phyloP scores from a whole-genome alignment of 2,113 vertebrate genomes.

The Bettongia penicillata region DNA sequence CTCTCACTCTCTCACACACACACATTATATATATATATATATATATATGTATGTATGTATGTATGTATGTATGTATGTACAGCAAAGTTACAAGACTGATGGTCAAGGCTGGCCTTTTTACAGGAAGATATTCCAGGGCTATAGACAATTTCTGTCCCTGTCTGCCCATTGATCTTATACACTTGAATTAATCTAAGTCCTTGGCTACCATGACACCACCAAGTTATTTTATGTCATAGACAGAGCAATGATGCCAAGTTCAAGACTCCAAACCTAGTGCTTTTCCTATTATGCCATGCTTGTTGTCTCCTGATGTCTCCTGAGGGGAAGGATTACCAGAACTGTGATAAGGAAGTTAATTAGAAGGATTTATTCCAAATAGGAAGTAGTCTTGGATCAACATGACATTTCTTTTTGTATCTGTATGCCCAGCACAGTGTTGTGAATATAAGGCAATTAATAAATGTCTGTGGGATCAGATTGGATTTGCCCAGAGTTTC shows the following conservation, averaged over 20 bases:
- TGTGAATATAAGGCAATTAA: background rate
- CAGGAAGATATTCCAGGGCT: background rate
- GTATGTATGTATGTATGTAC: too few relatives aligned
- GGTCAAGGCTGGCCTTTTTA: background rate
- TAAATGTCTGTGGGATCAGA: background rate
- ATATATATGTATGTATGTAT: too few relatives aligned
- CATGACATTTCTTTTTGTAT: background rate
- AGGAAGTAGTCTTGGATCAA: background rate
- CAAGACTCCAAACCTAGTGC: background rate
- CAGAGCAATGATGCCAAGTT: too few relatives aligned
- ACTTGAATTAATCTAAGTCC: too few relatives aligned
- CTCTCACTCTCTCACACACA: too few relatives aligned
- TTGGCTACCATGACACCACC: too few relatives aligned
- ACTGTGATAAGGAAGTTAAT: background rate
- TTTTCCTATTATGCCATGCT: background rate
- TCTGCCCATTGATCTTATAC: too few relatives aligned
- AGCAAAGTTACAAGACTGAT: background rate
- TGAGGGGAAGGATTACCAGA: background rate
- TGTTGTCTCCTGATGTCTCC: background rate
- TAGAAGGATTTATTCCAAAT: background rate
- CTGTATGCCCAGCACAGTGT: background rate
- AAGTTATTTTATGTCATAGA: too few relatives aligned
- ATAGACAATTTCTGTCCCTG: too few relatives aligned
- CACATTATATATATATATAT: too few relatives aligned
- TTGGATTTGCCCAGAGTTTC: background rate